These are phyloP conservation scores for Apodemus sylvaticus DNA, from an alignment of 2,113 vertebrate species.

Conservation along the genomic window DNA sequence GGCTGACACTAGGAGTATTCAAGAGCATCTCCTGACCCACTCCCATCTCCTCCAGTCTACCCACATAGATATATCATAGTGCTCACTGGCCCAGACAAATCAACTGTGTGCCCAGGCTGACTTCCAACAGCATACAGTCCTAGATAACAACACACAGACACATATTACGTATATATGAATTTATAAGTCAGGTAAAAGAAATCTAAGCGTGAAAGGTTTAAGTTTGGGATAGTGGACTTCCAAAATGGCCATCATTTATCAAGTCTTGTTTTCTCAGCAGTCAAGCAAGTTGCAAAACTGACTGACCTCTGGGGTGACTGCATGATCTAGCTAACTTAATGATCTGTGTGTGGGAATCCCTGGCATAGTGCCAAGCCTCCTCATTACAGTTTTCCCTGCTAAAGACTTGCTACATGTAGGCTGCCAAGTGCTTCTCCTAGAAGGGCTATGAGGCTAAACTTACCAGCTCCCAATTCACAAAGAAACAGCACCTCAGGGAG, in stretches of 20 bases:
- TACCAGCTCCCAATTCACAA: background rate
- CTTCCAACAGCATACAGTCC: background rate
- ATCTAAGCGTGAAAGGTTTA: background rate
- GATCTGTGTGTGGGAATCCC: background rate
- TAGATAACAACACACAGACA: background rate
- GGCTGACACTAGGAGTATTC: background rate
- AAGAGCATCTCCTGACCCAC: background rate
- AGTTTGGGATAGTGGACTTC: background rate
- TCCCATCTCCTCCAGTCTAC: background rate
- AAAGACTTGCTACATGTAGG: background rate
- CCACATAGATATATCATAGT: background rate
- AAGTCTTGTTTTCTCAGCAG: background rate
- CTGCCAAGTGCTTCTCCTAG: background rate
- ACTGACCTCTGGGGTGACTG: background rate
- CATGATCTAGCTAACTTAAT: background rate
- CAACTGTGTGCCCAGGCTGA: background rate
- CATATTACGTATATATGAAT: background rate
- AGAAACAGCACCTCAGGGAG: background rate
- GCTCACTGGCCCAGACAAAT: background rate
- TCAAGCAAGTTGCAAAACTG: background rate
- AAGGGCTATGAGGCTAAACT: background rate
- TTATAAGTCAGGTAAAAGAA: background rate
- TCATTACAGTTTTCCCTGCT: background rate
- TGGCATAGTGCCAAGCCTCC: background rate
- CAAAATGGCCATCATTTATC: background rate